Percentiles rank a stretch among this genome's conserved stretches.
Evolutionary conservation across 1,140 invertebrate genomes (phyloP).

Genomic region (Pissodes strobi): DNA sequence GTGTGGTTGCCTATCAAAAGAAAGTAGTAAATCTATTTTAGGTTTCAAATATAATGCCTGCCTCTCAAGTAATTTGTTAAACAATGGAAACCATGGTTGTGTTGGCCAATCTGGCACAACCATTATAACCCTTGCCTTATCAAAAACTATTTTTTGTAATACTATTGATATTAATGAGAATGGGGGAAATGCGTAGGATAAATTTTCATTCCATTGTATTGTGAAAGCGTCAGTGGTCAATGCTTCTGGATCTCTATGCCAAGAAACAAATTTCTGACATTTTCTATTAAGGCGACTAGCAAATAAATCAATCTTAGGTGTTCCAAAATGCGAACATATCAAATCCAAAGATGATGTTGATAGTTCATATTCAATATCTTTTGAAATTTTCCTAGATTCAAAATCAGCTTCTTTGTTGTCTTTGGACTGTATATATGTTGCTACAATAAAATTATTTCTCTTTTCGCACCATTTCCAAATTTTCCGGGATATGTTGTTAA

Average conservation of each 20-base stretch:
- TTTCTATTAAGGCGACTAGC: constrained; percentile 43
- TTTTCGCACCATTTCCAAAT: constrained; percentile 48
- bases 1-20: no score
- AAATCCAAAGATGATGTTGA: constrained; percentile 3
- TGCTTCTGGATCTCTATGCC: constrained; percentile 36
- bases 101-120: constrained; percentile 40
- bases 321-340: constrained; percentile 33
- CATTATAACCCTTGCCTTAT: constrained; percentile 36
- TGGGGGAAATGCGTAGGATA: constrained; percentile 45
- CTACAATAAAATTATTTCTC: constrained; percentile 39
- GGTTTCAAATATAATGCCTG: not conserved
- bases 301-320: constrained; percentile 45
- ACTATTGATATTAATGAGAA: constrained; percentile 34
- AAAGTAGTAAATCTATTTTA: not conserved
- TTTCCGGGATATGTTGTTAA: not conserved
- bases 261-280: constrained; percentile 41
- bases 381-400: constrained; percentile 31
- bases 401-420: constrained; percentile 45
- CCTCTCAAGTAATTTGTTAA: not conserved
- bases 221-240: constrained; percentile 35
- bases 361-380: constrained; percentile 1
- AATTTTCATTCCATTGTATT: not conserved
- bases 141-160: constrained; percentile 37
- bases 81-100: constrained; percentile 40
- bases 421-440: constrained; percentile 37